Percentiles rank a stretch among this genome's conserved stretches.
Evolutionary conservation across 2,888 invertebrate genomes (phyloP).

Genomic region (Erannis defoliaria): DNA sequence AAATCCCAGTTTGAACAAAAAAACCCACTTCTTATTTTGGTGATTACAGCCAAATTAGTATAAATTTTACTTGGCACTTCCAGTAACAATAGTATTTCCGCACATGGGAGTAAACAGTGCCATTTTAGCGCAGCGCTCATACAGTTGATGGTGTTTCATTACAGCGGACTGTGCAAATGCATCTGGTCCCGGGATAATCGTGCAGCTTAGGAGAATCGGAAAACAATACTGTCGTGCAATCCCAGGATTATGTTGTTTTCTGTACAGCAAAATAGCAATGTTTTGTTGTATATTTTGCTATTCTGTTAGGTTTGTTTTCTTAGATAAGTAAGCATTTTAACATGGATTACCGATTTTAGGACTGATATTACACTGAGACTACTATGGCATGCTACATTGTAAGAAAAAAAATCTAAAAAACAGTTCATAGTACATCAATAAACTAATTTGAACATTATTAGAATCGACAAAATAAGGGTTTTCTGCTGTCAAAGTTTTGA

Average conservation of each 20-base stretch:
- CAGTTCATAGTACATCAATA: too few species aligned
- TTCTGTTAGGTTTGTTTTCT: neutral
- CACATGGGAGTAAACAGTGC: slow-evolving; percentile 55
- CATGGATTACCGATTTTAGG: too few species aligned
- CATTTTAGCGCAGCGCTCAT: slow-evolving; percentile 51
- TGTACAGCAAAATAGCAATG: neutral
- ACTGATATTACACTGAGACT: too few species aligned
- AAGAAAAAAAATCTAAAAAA: too few species aligned
- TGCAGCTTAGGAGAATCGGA: slow-evolving; percentile 55
- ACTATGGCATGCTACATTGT: too few species aligned
- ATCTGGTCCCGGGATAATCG: slow-evolving; percentile 57
- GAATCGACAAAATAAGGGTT: too few species aligned
- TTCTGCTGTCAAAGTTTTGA: too few species aligned
- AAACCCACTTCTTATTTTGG: neutral
- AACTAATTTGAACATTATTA: too few species aligned
- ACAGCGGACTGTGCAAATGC: slow-evolving; percentile 62
- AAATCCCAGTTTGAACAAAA: neutral
- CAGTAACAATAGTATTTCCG: slow-evolving; percentile 17
- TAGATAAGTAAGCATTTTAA: neutral
- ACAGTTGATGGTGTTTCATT: slow-evolving; percentile 58
- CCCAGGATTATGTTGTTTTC: slow-evolving; percentile 22
- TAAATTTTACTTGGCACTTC: slow-evolving; percentile 2
- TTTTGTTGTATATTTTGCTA: slow-evolving; percentile 9
- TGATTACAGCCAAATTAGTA: neutral
- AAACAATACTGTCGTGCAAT: slow-evolving; percentile 52